Evolutionary conservation across 2,888 invertebrate genomes (phyloP), one percentile per base, ranked within the genome.

Genomic region (Chelonus formosanus): DNA sequence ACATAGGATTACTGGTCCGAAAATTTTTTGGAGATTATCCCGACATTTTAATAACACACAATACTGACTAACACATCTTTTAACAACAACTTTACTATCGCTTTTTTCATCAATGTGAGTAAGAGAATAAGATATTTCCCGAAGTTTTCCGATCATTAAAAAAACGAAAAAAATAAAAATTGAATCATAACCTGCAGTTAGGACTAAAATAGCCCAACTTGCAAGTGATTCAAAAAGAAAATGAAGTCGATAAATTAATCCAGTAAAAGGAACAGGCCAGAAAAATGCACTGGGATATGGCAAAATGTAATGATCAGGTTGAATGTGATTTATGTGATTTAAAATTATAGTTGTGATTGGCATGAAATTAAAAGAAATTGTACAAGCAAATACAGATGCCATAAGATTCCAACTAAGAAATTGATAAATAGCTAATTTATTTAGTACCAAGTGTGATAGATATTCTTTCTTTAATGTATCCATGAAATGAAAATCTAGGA

Each of bases 151-250:
- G 1, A 70, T 63, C 57, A 79, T 74, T 53, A 77, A 76, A 53
- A 77, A 74, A 7, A 74, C 44, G 40, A 75, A 75, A 7, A 73
- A 69, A 5, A 76, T 75, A 58, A 77, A 78, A 3, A 76, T 62
- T 0, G 69, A 68, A 40, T 79, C 78, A 3, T 72, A 70, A 0
- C 74, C 73, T 3, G 58, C 47, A 4, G 74, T 68, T 4, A 73
- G 20, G 20, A 20, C 20, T 20, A 20, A 20, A 20, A 20, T 31
- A 3, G 63, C 60, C 7, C 47, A 10, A 3, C 10, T 48, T 35
- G 60, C 45, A 5, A 45, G 34, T 4, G 55, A 10, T 47, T 78
- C 75, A 8, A 73, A 62, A 3, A 68, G 0, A 20, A 69, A 75
- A 36, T 67, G 69, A 6, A 71, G n/a, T n/a, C 66, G 68, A 60